These are phyloP conservation scores for Protosalanx chinensis DNA, from an alignment of 2,797 vertebrate species.

Conservation along the genomic window DNA sequence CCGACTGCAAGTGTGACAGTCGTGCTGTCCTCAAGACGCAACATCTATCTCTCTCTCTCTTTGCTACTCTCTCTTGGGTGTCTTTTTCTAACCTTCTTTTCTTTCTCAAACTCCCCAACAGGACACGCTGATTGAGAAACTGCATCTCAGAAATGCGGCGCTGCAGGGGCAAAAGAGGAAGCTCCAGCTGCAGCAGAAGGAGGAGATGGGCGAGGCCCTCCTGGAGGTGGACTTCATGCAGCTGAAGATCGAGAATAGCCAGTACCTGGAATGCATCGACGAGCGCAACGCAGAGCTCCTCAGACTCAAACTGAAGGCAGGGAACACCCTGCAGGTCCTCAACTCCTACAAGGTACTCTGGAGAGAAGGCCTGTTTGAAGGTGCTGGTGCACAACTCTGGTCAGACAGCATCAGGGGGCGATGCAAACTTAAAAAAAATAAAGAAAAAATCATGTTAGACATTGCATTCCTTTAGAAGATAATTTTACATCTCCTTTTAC, in stretches of 20 bases:
- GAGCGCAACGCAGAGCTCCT: slow-evolving; percentile 68
- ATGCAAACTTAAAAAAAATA: too few relatives aligned
- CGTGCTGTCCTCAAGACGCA: too few relatives aligned
- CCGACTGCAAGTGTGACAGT: not conserved
- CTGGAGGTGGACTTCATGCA: slow-evolving; percentile 70
- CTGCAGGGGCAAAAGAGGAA: slow-evolving; percentile 70
- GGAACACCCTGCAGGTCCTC: slow-evolving; percentile 64
- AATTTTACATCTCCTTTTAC: not conserved
- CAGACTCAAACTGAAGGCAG: slow-evolving; percentile 64
- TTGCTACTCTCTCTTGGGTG: not conserved
- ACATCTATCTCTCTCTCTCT: not conserved
- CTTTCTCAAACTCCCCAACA: slow-evolving; percentile 26
- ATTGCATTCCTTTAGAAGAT: too few relatives aligned
- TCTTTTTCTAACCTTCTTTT: not conserved
- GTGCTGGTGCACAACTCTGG: too few relatives aligned
- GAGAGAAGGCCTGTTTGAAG: not conserved
- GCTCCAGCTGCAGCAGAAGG: slow-evolving; percentile 73
- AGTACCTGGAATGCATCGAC: slow-evolving; percentile 64
- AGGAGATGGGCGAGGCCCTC: slow-evolving; percentile 65
- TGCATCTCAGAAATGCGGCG: slow-evolving; percentile 67
- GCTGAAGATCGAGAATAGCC: slow-evolving; percentile 72
- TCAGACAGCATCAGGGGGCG: too few relatives aligned
- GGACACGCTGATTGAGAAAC: slow-evolving; percentile 73
- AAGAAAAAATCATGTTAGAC: too few relatives aligned
- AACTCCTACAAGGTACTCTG: slow-evolving; percentile 67